These are phyloP conservation scores for Chrysolina americana DNA, from an alignment of 2,888 invertebrate genomes.

Conservation along the genomic window DNA sequence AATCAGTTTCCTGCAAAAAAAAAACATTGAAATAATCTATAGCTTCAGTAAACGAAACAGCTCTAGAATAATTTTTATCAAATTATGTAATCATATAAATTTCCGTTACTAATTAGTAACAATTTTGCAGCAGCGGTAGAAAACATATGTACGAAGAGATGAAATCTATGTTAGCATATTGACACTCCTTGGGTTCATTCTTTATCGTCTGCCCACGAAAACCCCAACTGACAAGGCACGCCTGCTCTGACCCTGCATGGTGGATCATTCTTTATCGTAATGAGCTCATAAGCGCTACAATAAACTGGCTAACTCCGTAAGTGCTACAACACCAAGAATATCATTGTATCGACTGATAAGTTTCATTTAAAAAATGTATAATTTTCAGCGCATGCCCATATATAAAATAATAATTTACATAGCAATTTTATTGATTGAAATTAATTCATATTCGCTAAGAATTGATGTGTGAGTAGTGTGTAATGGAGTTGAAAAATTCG, in stretches of 20 bases:
- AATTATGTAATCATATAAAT: slow-evolving; percentile 33
- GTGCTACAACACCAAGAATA: background rate
- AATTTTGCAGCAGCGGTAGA: slow-evolving; percentile 32
- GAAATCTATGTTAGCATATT: slow-evolving; percentile 53
- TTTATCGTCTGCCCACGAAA: slow-evolving; percentile 60
- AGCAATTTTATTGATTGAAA: no score
- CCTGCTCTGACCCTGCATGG: slow-evolving; percentile 64
- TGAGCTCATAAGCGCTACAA: slow-evolving; percentile 46
- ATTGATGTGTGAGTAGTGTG: no score
- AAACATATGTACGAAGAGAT: slow-evolving; percentile 37
- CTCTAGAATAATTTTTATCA: background rate
- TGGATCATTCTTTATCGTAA: slow-evolving; percentile 62
- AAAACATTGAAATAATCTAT: no score
- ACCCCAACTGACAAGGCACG: slow-evolving; percentile 15
- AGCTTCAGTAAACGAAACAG: background rate
- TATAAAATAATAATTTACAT: no score
- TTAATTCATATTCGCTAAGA: no score
- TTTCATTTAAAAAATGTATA: no score
- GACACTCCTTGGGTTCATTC: slow-evolving; percentile 60
- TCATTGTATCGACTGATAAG: no score
- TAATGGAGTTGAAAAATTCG: no score
- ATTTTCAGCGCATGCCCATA: background rate
- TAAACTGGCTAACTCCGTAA: background rate
- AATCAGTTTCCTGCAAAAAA: no score
- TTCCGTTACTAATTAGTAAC: slow-evolving; percentile 36